phyloP scores from a whole-genome alignment of 2,113 vertebrate species.

The Rhinolophus sinicus region DNA sequence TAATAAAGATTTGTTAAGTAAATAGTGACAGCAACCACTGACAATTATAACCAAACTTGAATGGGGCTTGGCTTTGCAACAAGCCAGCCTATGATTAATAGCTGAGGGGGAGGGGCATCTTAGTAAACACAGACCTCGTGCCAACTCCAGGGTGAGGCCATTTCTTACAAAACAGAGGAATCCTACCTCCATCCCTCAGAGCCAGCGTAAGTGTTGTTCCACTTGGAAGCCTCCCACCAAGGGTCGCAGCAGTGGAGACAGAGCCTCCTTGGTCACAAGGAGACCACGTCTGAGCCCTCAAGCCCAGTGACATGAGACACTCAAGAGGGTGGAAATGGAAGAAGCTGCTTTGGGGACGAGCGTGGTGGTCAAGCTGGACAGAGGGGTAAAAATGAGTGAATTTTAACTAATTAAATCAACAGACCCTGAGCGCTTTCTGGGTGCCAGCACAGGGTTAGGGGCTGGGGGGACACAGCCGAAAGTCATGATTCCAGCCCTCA shows the following conservation, averaged over 20 bases:
- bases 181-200: background rate
- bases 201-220: accelerated
- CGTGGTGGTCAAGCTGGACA: background rate
- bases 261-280: background rate
- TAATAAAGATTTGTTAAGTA: background rate
- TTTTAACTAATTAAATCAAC: background rate
- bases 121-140: background rate
- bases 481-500: background rate
- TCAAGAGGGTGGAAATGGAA: background rate
- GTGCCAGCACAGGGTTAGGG: accelerated
- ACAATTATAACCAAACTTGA: background rate
- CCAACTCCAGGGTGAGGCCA: too few species aligned
- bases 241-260: accelerated
- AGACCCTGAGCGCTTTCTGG: accelerated
- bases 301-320: accelerated
- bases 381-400: accelerated
- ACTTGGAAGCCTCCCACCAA: background rate
- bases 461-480: too few species aligned
- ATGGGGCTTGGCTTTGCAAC: background rate
- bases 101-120: accelerated
- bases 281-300: background rate
- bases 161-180: background rate
- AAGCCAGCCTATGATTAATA: background rate
- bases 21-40: too few species aligned
- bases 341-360: too few species aligned